Conservation (phyloP, 2,113 vertebrate species). For the Paramisgurnus dabryanus region DNA sequence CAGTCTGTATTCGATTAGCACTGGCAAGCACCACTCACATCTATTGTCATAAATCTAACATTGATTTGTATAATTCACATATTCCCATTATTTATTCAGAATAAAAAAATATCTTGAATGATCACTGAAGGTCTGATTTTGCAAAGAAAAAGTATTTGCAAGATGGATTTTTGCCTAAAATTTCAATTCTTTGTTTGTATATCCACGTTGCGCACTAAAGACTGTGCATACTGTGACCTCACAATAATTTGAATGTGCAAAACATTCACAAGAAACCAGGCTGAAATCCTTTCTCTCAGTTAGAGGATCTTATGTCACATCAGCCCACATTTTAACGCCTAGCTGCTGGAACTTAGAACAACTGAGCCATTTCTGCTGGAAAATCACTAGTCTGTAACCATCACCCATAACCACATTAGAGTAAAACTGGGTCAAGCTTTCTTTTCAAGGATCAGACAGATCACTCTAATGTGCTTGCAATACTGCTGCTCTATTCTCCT, state of each 20-base stretch:
- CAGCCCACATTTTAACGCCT: not conserved
- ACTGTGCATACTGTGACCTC: not conserved
- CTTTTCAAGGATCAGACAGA: conserved; percentile 58
- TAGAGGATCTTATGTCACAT: not conserved
- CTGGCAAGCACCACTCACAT: not conserved
- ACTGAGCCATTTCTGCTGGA: conserved; percentile 66
- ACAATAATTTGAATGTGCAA: too few relatives aligned
- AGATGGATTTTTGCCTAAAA: too few relatives aligned
- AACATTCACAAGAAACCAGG: not conserved
- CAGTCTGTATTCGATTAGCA: not conserved
- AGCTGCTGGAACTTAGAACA: conserved; percentile 45
- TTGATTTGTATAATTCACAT: too few relatives aligned
- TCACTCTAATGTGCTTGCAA: conserved; percentile 43
- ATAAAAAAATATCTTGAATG: too few relatives aligned
- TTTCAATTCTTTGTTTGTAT: conserved; percentile 12
- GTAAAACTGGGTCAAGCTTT: conserved; percentile 71
- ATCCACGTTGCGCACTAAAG: conserved; percentile 4
- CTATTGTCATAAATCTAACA: too few relatives aligned
- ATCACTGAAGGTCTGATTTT: too few relatives aligned
- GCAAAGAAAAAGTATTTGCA: too few relatives aligned
- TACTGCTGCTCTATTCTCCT: conserved; percentile 31
- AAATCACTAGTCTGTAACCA: conserved; percentile 67
- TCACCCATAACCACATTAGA: conserved; percentile 70
- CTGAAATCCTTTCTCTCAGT: conserved; percentile 20
- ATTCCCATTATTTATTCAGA: too few relatives aligned